Conservation (phyloP, 2,113 vertebrate genomes). For the Monarcha castaneiventris region DNA sequence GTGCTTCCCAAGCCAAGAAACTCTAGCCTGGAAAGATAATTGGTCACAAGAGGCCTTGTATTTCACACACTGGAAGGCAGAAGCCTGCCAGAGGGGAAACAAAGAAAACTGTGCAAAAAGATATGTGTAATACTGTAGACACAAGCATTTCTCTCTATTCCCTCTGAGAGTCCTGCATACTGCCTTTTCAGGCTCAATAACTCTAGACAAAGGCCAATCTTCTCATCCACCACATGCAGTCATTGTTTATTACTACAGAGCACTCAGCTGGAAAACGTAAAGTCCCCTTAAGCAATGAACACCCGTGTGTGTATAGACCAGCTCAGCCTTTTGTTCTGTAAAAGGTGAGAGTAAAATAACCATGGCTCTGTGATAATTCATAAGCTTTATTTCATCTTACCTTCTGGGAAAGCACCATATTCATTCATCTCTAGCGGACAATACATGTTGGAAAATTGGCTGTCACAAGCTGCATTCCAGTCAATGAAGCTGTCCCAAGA, state of each 20-base stretch:
- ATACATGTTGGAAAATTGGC: constrained; percentile 76
- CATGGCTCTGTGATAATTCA: not conserved
- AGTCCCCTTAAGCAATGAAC: not conserved
- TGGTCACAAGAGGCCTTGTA: constrained; percentile 45
- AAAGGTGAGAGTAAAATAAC: not conserved
- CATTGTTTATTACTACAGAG: not conserved
- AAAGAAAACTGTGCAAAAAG: constrained; percentile 45
- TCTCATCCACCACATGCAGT: not conserved
- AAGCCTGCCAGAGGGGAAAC: constrained; percentile 44
- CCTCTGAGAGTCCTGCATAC: not conserved
- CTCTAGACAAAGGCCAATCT: not conserved
- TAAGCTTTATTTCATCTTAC: constrained; percentile 38
- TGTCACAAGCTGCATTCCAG: constrained; percentile 76
- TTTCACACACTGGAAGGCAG: constrained; percentile 45
- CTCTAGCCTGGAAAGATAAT: constrained; percentile 37
- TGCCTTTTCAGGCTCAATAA: not conserved
- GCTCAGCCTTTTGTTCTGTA: not conserved
- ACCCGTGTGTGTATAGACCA: not conserved
- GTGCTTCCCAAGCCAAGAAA: constrained; percentile 46
- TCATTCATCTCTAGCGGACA: constrained; percentile 76
- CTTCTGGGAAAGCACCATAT: constrained; percentile 77
- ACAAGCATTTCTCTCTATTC: not conserved
- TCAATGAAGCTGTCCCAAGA: constrained; percentile 70
- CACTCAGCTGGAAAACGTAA: not conserved
- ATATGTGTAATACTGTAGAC: not conserved